Conservation (phyloP, 2,113 vertebrate genomes). For the Mixornis gularis region DNA sequence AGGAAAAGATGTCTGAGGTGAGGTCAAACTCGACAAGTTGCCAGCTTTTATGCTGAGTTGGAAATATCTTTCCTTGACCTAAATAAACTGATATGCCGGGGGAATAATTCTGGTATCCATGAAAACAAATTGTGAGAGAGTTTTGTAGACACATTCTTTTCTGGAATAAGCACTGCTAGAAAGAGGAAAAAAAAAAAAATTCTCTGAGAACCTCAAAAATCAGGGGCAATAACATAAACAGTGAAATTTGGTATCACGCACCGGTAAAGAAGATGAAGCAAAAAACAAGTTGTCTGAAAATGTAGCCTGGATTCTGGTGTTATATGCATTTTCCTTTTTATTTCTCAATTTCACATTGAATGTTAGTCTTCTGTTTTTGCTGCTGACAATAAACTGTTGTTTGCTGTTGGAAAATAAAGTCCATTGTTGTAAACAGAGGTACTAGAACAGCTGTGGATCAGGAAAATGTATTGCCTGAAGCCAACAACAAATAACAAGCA, state of each 20-base stretch:
- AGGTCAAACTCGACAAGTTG: neutral
- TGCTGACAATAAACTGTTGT: conserved; percentile 74
- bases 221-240: neutral
- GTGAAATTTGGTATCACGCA: conserved; percentile 50
- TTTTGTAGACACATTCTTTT: neutral
- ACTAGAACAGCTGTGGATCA: neutral
- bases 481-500: conserved; percentile 13
- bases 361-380: conserved; percentile 75
- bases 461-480: neutral
- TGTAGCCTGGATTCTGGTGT: conserved; percentile 72
- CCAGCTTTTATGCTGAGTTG: neutral
- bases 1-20: conserved; percentile 38
- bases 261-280: conserved; percentile 75
- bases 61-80: conserved; percentile 6
- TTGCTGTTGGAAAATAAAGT: conserved; percentile 73
- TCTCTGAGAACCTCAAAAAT: neutral
- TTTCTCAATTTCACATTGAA: conserved; percentile 80
- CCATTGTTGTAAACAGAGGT: conserved; percentile 6
- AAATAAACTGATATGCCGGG: conserved; percentile 8
- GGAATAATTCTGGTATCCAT: neutral
- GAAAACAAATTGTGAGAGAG: neutral
- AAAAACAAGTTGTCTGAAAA: conserved; percentile 88
- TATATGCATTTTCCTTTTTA: conserved; percentile 86
- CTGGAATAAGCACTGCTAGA: neutral
- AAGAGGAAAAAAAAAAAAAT: neutral